Evolutionary conservation across 2,113 vertebrate genomes (phyloP).

Genomic region (Ondatra zibethicus): DNA sequence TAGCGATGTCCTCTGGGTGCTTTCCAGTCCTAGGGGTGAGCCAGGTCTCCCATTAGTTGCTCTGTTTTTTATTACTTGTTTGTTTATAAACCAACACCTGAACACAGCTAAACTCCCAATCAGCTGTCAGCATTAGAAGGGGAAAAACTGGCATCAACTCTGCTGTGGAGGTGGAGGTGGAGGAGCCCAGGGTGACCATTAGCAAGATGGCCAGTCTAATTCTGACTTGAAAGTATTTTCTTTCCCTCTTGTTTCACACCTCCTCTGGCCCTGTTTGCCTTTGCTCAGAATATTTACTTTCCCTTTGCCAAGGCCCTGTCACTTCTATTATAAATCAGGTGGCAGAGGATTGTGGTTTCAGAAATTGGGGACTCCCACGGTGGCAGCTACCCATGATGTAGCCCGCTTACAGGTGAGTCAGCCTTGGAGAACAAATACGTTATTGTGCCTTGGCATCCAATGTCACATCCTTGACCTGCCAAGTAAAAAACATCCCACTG

Average conservation of each 20-base stretch:
- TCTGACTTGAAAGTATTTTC: not conserved
- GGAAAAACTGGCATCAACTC: not conserved
- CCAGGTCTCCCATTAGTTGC: not conserved
- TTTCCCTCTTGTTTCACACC: not conserved
- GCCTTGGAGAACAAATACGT: conserved; percentile 43
- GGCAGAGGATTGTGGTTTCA: conserved; percentile 1
- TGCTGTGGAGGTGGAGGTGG: not conserved
- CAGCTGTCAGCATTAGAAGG: not conserved
- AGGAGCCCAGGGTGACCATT: not conserved
- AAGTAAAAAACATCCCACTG: conserved; percentile 35
- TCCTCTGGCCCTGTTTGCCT: not conserved
- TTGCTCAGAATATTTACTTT: conserved; percentile 10
- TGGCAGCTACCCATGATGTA: not conserved
- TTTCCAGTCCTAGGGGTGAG: not conserved
- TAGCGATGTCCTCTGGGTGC: not conserved
- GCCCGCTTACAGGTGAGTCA: conserved; percentile 3
- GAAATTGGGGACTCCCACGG: not conserved
- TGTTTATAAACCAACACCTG: not conserved
- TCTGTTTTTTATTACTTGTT: not conserved
- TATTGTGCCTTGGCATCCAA: conserved; percentile 30
- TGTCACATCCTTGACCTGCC: not conserved
- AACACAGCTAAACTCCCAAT: not conserved
- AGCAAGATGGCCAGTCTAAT: not conserved
- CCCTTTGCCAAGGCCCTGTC: conserved; percentile 30
- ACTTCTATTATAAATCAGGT: not conserved